Evolutionary conservation across 2,113 vertebrate species (phyloP), one percentile per base, ranked within the genome.

Genomic region (Phocoena phocoena): DNA sequence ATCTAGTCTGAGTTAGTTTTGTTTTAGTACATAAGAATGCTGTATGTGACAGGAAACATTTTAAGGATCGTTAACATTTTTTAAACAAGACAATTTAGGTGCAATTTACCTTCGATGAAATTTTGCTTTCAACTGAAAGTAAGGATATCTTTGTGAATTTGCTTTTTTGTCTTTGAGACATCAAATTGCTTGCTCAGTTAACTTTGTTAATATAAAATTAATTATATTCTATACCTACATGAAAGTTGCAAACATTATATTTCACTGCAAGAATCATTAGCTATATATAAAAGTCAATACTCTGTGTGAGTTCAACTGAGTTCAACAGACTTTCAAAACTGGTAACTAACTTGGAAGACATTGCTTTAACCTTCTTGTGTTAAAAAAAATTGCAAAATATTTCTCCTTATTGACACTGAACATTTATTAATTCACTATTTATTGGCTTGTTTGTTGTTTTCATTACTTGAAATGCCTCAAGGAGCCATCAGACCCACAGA

Each of bases 381-480:
- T 93, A 47, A 95, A 97, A 94, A 85, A 71, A 89, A 65, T 36
- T 44, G 25, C 62, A 76, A 95, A 87, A 87, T 53, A 88, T 80
- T 83, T 93, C 38, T 88, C 36, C 55, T 93, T 88, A 68, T 84
- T 92, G 76, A n/a, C 26, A 31, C 14, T 97, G 83, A 93, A 58
- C 82, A 96, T 93, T 96, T 97, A 96, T 90, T 94, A 95, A 96
- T 92, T 97, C 83, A 90, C 70, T 87, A 88, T 92, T 96, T 94
- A 92, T 85, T 92, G 44, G 70, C 65, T 97, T 94, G 28, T 91
- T 97, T 97, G 77, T 83, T 95, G 38, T 89, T 97, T 96, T 92
- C 41, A 90, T 93, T 82, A 71, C 47, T 95, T 92, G 89, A 95
- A 97, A 97, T 92, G 50, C 80, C 95, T 97, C 81, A 73, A 93